A percentile compares a stretch with the other conserved stretches of the same genome.
Evolutionary conservation across 2,113 vertebrate genomes (phyloP).

Genomic region (Oriolus oriolus): DNA sequence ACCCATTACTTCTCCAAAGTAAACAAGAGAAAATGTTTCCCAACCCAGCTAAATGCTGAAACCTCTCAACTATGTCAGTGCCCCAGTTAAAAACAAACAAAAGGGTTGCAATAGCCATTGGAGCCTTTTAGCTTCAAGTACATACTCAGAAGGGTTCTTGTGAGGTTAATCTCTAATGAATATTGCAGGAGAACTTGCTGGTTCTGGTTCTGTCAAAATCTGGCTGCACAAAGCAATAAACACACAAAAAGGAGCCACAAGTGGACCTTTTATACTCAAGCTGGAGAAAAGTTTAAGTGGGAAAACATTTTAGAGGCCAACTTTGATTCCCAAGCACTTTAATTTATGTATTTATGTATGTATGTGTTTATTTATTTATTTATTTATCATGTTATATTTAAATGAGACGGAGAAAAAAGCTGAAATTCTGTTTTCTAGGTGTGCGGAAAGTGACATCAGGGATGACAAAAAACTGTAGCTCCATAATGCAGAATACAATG

Average conservation of each 20-base stretch:
- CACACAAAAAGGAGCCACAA: background rate
- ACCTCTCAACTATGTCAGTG: background rate
- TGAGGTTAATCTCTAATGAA: conserved; percentile 39
- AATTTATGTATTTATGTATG: background rate
- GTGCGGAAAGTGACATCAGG: background rate
- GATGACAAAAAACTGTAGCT: background rate
- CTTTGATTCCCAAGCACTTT: background rate
- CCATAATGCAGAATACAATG: background rate
- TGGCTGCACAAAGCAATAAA: background rate
- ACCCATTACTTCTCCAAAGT: conserved; percentile 11
- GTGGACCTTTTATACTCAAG: background rate
- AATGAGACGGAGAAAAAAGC: background rate
- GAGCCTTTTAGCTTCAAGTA: conserved; percentile 29
- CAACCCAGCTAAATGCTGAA: background rate
- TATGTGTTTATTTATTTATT: background rate
- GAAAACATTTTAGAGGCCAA: background rate
- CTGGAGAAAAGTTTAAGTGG: background rate
- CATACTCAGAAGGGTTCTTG: background rate
- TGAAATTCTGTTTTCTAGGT: background rate
- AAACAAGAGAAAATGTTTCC: conserved; percentile 35
- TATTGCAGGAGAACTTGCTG: background rate
- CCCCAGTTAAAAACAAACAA: background rate
- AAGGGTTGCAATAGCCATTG: background rate
- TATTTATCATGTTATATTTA: background rate
- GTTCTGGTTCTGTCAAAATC: background rate